Evolutionary conservation across 2,888 invertebrate species (phyloP), one percentile per base, ranked within the genome.

Genomic region (Prenolepis imparis): DNA sequence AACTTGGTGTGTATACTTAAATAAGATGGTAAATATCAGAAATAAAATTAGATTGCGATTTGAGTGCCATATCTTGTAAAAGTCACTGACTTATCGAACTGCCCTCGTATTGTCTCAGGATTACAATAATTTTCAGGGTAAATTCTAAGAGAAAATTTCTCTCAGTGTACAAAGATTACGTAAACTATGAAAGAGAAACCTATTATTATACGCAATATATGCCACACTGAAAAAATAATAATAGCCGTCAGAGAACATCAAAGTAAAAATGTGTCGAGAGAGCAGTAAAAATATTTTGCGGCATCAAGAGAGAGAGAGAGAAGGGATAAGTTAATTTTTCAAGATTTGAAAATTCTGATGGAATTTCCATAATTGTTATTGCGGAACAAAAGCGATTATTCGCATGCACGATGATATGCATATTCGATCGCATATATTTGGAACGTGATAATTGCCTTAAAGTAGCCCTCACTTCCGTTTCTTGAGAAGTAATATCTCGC

Each of bases 361-460:
- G 18, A 52, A 64, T 21, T 44, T n/a, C 3, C n/a, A 15, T 8
- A 21, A 18, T 57, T 41, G 12, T 24, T 59, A 15, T 59, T 28
- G 28, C 59, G 41, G 18, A 52, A n/a, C 8, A 15, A 73, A 28
- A 21, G 11, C 15, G 9, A 74, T 74, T 74, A 61, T 32, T 44
- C n/a, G 44, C 15, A 59, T 61, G 73, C 73, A 73, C 59, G 15
- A 61, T 6, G 9, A 15, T 63, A 32, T 63, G 63, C 28, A 74
- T 59, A 73, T 41, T 73, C 57, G 6, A 41, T 15, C 61, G 59
- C 12, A 32, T 52, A 63, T 36, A 63, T 36, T 64, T 5, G 18
- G 4, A 39, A 64, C 24, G 39, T 55, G 32, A 66, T 64, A 75
- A 64, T 39, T 32, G 44, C 8, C 32, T 4, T 63, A 44, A 63